A percentile compares a stretch with the other conserved stretches of the same genome.
Evolutionary conservation across 2,113 vertebrate genomes (phyloP).

Genomic region (zebrafish (Danio rerio)): DNA sequence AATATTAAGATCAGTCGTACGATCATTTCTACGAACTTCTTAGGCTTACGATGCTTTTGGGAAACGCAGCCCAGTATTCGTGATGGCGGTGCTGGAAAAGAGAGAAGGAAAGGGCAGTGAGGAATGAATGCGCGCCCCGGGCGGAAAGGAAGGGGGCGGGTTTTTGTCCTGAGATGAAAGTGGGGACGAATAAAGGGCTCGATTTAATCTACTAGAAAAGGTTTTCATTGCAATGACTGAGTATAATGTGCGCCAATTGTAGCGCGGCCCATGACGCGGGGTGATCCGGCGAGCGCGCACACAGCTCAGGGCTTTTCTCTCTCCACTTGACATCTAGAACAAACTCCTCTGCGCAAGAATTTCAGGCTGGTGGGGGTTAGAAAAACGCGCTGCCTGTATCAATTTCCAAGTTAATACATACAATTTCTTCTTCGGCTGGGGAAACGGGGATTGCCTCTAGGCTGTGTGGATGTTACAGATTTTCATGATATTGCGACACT

Average conservation of each 20-base stretch:
- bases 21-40: no score
- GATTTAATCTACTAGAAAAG: slow-evolving; percentile 93
- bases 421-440: slow-evolving; percentile 21
- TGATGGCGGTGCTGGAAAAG: slow-evolving; percentile 61
- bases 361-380: slow-evolving; percentile 40
- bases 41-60: no score
- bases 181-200: slow-evolving; percentile 92
- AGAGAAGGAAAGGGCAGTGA: slow-evolving; percentile 59
- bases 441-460: slow-evolving; percentile 18
- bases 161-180: slow-evolving; percentile 92
- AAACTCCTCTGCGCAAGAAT: slow-evolving; percentile 42
- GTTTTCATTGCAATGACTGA: slow-evolving; percentile 78
- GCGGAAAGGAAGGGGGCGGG: slow-evolving; percentile 84
- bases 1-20: no score
- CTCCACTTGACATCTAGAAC: slow-evolving; percentile 43
- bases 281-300: slow-evolving; percentile 72
- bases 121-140: slow-evolving; percentile 71
- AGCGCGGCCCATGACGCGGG: slow-evolving; percentile 79
- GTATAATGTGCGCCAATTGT: slow-evolving; percentile 83
- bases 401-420: slow-evolving; percentile 53
- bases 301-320: slow-evolving; percentile 73
- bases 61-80: no score
- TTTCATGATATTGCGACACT: neutral
- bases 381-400: slow-evolving; percentile 49
- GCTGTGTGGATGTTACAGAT: slow-evolving; percentile 8